phyloP scores from a whole-genome alignment of 2,113 vertebrate genomes.

The Mormyrus lacerda region DNA sequence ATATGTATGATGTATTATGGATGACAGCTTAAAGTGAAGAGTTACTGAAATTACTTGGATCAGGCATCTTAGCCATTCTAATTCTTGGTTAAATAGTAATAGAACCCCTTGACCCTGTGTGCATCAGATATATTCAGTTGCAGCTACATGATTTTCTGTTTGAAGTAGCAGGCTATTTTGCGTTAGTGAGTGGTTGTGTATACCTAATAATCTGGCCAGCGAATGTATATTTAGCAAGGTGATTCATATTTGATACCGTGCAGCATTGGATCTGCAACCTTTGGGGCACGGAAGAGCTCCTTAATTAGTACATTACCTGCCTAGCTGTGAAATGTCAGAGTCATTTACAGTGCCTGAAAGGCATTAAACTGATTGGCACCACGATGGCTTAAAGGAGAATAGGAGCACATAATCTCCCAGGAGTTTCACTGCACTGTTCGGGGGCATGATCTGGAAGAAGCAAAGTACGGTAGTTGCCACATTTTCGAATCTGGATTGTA shows the following conservation, averaged over 20 bases:
- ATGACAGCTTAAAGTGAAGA: not conserved
- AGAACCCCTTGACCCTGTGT: not conserved
- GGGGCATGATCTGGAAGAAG: not conserved
- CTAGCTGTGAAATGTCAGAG: slow-evolving; percentile 1
- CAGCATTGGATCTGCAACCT: not conserved
- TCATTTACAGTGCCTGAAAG: not conserved
- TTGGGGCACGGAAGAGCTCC: not conserved
- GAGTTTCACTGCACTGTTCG: not conserved
- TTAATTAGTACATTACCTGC: not conserved
- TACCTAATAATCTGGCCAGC: not conserved
- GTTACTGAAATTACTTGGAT: not conserved
- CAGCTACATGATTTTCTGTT: not conserved
- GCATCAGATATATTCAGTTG: not conserved
- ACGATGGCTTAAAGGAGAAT: not conserved
- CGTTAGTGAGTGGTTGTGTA: not conserved
- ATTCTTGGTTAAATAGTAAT: not conserved
- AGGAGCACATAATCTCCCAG: not conserved
- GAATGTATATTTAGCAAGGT: not conserved
- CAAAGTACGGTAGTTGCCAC: not conserved
- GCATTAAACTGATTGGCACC: slow-evolving; percentile 1
- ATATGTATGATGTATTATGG: not conserved
- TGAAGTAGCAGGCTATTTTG: not conserved
- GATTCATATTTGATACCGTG: not conserved
- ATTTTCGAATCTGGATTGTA: not conserved
- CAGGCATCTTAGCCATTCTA: not conserved